Percentiles rank a stretch among this genome's conserved stretches.
Conservation (phyloP, 1,140 invertebrate species). For the Eurytemora carolleeae region DNA sequence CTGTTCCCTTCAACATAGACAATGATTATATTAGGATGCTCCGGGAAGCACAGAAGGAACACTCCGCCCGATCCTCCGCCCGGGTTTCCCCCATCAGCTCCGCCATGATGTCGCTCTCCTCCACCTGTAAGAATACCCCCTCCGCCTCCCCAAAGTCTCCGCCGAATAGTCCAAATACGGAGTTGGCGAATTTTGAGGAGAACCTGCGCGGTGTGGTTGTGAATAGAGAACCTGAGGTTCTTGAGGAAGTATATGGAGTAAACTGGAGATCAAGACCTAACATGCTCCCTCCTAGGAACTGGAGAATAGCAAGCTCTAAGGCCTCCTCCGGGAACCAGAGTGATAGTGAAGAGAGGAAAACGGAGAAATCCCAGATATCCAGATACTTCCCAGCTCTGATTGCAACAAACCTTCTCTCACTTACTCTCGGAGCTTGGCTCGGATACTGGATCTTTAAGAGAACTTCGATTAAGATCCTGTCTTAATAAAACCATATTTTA, state of each 20-base stretch:
- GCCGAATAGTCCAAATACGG: constrained; percentile 65
- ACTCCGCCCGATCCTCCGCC: constrained; percentile 61
- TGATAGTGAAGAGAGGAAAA: background rate
- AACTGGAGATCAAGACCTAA: background rate
- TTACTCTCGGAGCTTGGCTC: background rate
- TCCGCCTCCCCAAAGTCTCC: constrained; percentile 49
- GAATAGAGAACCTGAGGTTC: constrained; percentile 27
- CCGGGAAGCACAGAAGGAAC: constrained; percentile 61
- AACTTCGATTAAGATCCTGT: too few relatives aligned
- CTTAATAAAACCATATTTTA: too few relatives aligned
- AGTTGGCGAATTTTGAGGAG: constrained; percentile 40
- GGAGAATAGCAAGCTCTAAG: background rate
- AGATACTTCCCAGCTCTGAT: background rate
- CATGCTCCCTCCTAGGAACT: background rate
- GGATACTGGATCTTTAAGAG: background rate
- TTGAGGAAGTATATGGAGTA: background rate
- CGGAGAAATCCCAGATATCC: background rate
- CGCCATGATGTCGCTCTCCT: constrained; percentile 38
- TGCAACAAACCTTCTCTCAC: background rate
- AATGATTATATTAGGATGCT: constrained; percentile 62
- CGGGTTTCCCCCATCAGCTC: constrained; percentile 31
- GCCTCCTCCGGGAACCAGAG: background rate
- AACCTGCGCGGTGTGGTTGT: constrained; percentile 56
- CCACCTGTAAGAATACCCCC: constrained; percentile 42
- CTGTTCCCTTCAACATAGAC: constrained; percentile 24